phyloP scores from a whole-genome alignment of 2,888 invertebrate genomes.

The Drosophila seclusa region DNA sequence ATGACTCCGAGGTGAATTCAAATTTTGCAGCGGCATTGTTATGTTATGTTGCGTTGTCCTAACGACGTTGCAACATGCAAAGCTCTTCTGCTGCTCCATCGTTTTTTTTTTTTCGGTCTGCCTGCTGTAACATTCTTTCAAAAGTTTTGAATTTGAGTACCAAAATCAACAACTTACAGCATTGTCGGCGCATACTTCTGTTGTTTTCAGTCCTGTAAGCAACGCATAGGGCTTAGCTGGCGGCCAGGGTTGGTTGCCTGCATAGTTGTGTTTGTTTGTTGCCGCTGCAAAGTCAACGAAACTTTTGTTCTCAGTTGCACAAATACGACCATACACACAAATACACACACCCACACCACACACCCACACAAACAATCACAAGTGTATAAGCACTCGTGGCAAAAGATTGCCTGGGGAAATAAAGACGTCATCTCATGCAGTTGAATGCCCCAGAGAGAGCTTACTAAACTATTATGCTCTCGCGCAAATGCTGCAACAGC shows the following conservation, averaged over 20 bases:
- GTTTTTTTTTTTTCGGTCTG: background rate
- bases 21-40: constrained; percentile 3
- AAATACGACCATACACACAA: constrained; percentile 59
- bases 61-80: constrained; percentile 69
- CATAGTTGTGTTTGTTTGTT: constrained; percentile 69
- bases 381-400: constrained; percentile 76
- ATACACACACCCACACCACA: constrained; percentile 24
- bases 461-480: constrained; percentile 80
- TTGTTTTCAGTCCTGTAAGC: constrained; percentile 45
- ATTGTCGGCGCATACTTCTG: constrained; percentile 35
- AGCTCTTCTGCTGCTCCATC: constrained; percentile 18
- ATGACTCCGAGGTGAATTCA: constrained; percentile 30
- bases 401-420: constrained; percentile 81
- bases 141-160: constrained; percentile 75
- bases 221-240: constrained; percentile 40
- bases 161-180: constrained; percentile 75
- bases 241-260: constrained; percentile 18
- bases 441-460: constrained; percentile 79
- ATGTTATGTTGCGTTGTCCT: constrained; percentile 29
- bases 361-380: constrained; percentile 36
- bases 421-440: constrained; percentile 79
- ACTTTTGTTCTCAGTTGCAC: constrained; percentile 77
- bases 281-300: constrained; percentile 77
- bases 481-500: constrained; percentile 57
- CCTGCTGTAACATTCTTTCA: constrained; percentile 44